Evolutionary conservation across 2,113 vertebrate genomes (phyloP).

Genomic region (Turdus rufiventris): DNA sequence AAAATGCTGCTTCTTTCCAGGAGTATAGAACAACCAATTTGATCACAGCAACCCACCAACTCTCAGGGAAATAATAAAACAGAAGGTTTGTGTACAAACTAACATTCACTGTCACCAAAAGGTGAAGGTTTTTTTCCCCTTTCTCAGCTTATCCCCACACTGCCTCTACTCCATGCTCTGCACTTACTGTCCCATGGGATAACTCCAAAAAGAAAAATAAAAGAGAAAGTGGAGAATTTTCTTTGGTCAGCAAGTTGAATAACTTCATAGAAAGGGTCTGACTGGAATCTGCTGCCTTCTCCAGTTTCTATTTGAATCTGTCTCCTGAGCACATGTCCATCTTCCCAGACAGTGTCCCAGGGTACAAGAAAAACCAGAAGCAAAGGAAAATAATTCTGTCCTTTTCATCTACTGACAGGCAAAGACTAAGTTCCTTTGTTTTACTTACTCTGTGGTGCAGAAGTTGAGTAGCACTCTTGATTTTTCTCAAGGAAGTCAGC

Average conservation of each 20-base stretch:
- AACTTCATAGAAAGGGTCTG: neutral
- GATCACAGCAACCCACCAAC: neutral
- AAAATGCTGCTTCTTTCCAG: neutral
- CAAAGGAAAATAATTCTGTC: neutral
- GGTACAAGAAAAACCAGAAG: neutral
- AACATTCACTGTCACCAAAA: neutral
- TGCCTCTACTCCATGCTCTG: neutral
- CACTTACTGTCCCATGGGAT: neutral
- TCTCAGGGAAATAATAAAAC: neutral
- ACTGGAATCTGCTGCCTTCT: neutral
- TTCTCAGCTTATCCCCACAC: neutral
- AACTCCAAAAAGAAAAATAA: neutral
- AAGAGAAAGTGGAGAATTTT: neutral
- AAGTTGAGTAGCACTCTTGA: neutral
- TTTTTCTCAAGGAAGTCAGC: conserved; percentile 3
- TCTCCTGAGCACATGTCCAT: neutral
- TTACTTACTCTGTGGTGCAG: neutral
- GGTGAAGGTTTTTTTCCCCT: neutral
- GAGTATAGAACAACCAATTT: neutral
- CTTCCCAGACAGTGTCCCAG: neutral
- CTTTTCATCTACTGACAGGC: neutral
- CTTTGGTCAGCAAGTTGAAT: neutral
- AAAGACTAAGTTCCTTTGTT: neutral
- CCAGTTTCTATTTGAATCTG: neutral
- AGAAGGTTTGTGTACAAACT: neutral